Evolutionary conservation across 2,113 vertebrate species (phyloP).

Genomic region (Phyllopteryx taeniolatus): DNA sequence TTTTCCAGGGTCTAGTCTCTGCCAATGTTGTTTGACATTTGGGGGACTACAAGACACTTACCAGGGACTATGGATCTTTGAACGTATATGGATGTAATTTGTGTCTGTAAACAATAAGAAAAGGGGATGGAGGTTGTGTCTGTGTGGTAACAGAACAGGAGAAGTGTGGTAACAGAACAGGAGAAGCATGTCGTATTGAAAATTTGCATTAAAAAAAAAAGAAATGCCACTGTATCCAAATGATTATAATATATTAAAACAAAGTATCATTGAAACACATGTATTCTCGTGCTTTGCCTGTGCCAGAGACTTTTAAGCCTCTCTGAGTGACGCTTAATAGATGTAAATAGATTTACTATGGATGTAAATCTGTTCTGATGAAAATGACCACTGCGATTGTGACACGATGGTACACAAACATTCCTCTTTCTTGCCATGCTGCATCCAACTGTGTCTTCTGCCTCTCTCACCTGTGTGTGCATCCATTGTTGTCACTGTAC

Average conservation of each 20-base stretch:
- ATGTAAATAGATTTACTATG: constrained; percentile 29
- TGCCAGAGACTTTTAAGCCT: constrained; percentile 8
- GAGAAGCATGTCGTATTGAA: constrained; percentile 32
- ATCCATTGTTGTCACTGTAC: constrained; percentile 52
- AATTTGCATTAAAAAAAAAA: constrained; percentile 23
- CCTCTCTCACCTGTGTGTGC: constrained; percentile 41
- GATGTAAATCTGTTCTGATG: constrained; percentile 34
- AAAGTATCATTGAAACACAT: constrained; percentile 17
- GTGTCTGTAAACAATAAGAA: constrained; percentile 33
- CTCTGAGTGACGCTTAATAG: constrained; percentile 16
- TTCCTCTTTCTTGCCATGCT: constrained; percentile 22
- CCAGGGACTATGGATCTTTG: constrained; percentile 29
- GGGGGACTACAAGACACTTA: constrained; percentile 6
- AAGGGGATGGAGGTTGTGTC: constrained; percentile 1
- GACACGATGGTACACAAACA: constrained; percentile 15
- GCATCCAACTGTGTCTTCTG: constrained; percentile 46
- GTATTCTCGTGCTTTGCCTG: constrained; percentile 20
- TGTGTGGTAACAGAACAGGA: constrained; percentile 11
- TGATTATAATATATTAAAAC: constrained; percentile 28
- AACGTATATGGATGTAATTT: constrained; percentile 32
- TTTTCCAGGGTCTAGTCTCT: constrained; percentile 6
- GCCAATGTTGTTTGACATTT: constrained; percentile 9
- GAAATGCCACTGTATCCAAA: constrained; percentile 32
- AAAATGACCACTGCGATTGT: constrained; percentile 32
- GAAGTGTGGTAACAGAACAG: constrained; percentile 16